Evolutionary conservation across 2,888 invertebrate species (phyloP), one percentile per base, ranked within the genome.

Genomic region (Drosophila tanythrix): DNA sequence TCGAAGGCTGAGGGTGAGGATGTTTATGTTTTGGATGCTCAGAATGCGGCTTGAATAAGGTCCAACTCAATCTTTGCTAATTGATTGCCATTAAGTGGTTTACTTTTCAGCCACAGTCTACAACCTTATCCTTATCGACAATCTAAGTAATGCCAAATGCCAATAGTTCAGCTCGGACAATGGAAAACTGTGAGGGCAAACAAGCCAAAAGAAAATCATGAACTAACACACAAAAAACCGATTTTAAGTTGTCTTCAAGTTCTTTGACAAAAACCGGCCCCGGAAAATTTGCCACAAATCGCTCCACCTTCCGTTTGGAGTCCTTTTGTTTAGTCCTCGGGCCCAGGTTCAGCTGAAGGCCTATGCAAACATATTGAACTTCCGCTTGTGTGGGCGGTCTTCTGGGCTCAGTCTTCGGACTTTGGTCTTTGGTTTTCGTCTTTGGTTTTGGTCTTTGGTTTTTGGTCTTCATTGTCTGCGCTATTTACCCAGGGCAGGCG

Each of bases 331-430:
- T 62, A 67, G 57, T 62, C 48, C 43, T 71, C 53, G 36, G 67
- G 43, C 55, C 18, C 35, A 29, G 58, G 31, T 70, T 61, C 70
- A 55, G 18, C 29, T 33, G 8, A 29, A 31, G 68, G 75, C 89
- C 87, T 87, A 89, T 78, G 82, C 76, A 87, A 87, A 87, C 90
- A 90, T 87, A 90, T 84, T 89, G 88, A 90, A 82, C 90, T 74
- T 90, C 88, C 89, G 80, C 75, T 78, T 79, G 77, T 74, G 76
- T 77, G 72, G 76, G 56, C 69, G 74, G 43, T 50, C 56, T 48
- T 64, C 52, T 62, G 66, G 61, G 56, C 66, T 71, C 71, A 67
- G 55, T 48, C 35, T 69, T 79, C 40, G 40, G 63, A 59, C 66
- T 74, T 59, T 61, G 70, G 61, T 70, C 70, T 77, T 46, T 46